Percentiles rank a stretch among this genome's conserved stretches.
Evolutionary conservation across 2,888 invertebrate genomes (phyloP).

Genomic region (Automeris io): DNA sequence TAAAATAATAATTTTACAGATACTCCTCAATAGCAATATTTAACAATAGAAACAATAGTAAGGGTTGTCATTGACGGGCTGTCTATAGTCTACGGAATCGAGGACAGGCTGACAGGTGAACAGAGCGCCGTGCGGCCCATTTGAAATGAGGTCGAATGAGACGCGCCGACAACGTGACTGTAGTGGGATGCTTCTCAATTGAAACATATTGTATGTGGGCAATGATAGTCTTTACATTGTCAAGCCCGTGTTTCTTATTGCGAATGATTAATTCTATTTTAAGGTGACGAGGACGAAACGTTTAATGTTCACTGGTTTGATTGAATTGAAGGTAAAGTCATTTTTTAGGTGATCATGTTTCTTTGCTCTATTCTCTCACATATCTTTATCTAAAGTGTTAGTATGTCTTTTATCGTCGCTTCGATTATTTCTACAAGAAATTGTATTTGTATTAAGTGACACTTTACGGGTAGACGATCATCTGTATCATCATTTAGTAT

Average conservation of each 20-base stretch:
- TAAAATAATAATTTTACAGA: not conserved
- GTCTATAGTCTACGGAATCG: not conserved
- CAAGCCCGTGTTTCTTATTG: slow-evolving; percentile 20
- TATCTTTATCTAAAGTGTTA: not conserved
- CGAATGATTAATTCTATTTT: slow-evolving; percentile 20
- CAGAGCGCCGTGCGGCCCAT: slow-evolving; percentile 26
- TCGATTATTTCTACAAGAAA: not conserved
- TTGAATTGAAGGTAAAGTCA: not conserved
- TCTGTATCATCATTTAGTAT: slow-evolving; percentile 22
- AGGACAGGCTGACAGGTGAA: slow-evolving; percentile 32
- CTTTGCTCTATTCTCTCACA: not conserved
- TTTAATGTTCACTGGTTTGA: slow-evolving; percentile 2
- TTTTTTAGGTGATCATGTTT: not conserved
- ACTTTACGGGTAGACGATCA: slow-evolving; percentile 17
- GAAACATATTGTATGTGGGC: slow-evolving; percentile 48
- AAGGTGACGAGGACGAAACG: slow-evolving; percentile 17
- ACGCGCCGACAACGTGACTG: slow-evolving; percentile 31
- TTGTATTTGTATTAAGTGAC: not conserved
- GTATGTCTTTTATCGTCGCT: not conserved
- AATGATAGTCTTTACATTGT: slow-evolving; percentile 30
- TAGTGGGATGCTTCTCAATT: slow-evolving; percentile 48
- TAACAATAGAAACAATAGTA: not conserved
- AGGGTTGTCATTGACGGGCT: slow-evolving; percentile 15
- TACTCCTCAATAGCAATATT: not conserved
- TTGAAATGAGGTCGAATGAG: slow-evolving; percentile 53